Conservation (phyloP, 2,113 vertebrate genomes). For the Panurus biarmicus region DNA sequence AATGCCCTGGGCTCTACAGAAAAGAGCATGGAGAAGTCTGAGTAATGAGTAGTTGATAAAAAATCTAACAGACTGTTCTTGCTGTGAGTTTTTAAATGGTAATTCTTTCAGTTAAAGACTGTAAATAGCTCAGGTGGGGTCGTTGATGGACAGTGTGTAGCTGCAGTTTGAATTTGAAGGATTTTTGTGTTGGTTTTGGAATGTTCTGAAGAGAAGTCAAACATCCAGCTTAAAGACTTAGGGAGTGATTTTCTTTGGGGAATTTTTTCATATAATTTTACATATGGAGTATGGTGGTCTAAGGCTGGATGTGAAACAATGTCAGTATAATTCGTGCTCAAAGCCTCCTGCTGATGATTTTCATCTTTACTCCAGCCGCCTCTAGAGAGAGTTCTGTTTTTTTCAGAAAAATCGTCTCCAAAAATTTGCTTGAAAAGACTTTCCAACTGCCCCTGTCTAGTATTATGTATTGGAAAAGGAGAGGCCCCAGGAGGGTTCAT, state of each 20-base stretch:
- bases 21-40: not conserved
- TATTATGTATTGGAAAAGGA: not conserved
- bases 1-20: not conserved
- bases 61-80: not conserved
- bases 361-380: not conserved
- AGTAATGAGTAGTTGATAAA: not conserved
- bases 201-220: not conserved
- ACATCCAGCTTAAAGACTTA: not conserved
- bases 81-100: not conserved
- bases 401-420: not conserved
- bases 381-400: not conserved
- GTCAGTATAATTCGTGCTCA: not conserved
- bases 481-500: not conserved
- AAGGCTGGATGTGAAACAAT: not conserved
- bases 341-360: not conserved
- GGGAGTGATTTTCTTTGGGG: accelerated
- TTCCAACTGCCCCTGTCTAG: not conserved
- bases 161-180: not conserved
- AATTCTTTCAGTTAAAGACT: not conserved
- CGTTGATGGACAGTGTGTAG: not conserved
- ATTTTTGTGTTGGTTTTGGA: not conserved
- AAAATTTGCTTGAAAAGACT: not conserved
- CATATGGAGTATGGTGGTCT: accelerated
- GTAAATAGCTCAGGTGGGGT: not conserved
- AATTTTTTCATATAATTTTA: accelerated